Evolutionary conservation across 2,113 vertebrate genomes (phyloP).

Genomic region (Leucosticte australis): DNA sequence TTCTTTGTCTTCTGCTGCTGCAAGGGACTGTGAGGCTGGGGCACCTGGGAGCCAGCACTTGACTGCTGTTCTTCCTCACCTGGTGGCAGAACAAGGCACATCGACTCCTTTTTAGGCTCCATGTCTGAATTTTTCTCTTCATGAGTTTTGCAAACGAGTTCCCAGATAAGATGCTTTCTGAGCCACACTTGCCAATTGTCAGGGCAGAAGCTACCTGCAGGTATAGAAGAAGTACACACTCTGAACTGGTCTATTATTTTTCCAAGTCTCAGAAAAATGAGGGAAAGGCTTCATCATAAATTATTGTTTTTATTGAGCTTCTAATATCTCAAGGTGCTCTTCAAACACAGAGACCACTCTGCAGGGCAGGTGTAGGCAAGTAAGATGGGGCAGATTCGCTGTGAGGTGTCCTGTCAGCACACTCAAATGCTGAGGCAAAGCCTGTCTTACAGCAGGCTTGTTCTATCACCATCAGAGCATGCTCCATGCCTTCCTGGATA

Average conservation of each 20-base stretch:
- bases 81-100: neutral
- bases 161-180: neutral
- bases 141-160: neutral
- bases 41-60: neutral
- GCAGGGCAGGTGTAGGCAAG: neutral
- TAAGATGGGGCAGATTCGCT: neutral
- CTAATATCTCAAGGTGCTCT: neutral
- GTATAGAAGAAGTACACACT: neutral
- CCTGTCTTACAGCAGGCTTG: neutral
- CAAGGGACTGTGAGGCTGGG: neutral
- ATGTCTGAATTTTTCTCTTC: neutral
- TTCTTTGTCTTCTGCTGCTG: neutral
- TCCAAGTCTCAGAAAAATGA: neutral
- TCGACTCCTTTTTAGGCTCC: neutral
- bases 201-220: neutral
- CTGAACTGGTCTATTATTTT: neutral
- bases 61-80: rapidly evolving
- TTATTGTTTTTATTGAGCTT: neutral
- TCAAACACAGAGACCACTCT: neutral
- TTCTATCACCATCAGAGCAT: neutral
- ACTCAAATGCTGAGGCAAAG: neutral
- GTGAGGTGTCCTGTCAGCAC: neutral
- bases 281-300: neutral
- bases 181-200: neutral
- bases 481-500: neutral